Evolutionary conservation across 2,797 vertebrate genomes (phyloP), one percentile per base, ranked within the genome.

Genomic region (Craterocephalus amniculus): DNA sequence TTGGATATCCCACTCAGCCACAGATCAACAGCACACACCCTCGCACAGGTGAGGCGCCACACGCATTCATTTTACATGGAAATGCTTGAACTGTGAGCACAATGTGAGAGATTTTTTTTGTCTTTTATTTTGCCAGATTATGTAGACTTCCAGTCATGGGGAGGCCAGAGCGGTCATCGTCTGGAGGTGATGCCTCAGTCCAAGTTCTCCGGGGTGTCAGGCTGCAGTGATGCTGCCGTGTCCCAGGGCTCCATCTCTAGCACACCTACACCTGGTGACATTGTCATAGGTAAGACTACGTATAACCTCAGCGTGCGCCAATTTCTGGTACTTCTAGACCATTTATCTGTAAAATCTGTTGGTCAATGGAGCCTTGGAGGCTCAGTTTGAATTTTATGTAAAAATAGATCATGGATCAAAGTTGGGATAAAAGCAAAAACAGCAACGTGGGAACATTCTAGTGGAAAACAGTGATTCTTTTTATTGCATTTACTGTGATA

Each of bases 141-240:
- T 78, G 88, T 96, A 4, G 97, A 99, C 86, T 96, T 97, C 91
- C 94, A 95, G 0, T 97, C 97, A 68, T 99, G 97, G 97, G 97
- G 96, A 81, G 95, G 95, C 27, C 96, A 96, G 79, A 92, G 95
- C 20, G 92, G 97, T 83, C 96, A 97, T 90, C 96, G 97, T 54
- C 94, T 99, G 82, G 98, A 99, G 87, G 96, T 96, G 77, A 96
- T 96, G 93, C 94, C 95, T 72, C 96, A 96, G 93, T 96, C 97
- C 45, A 98, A 97, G 91, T 97, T 95, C 91, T 99, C 97, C 0
- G 97, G 97, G n/a, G 96, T 98, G 88, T 99, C 97, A 6, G 95
- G 97, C 67, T 99, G 97, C 91, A 99, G 97, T 43, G 97, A 99
- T 52, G 95, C 95, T 0, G 95, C 94, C 0, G 96, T 95, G 20